phyloP scores from a whole-genome alignment of 2,888 invertebrate genomes.

The Sisyra terminalis region DNA sequence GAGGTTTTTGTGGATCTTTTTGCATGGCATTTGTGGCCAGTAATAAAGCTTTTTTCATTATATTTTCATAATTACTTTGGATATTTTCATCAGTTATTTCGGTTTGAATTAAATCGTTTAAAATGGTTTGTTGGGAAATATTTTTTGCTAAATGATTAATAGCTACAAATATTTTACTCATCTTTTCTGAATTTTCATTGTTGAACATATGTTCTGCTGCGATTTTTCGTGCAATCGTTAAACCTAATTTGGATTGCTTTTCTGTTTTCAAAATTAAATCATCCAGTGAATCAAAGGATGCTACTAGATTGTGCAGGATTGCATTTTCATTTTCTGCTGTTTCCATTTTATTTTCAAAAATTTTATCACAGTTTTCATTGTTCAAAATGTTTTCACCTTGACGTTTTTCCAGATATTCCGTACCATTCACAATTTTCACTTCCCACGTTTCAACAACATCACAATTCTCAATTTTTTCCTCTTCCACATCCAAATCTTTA shows the following conservation, averaged over 20 bases:
- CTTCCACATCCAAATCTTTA: neutral
- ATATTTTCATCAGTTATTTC: neutral
- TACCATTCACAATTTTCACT: slow-evolving; percentile 4
- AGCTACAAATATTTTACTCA: slow-evolving; percentile 4
- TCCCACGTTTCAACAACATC: slow-evolving; percentile 1
- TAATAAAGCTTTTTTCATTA: neutral
- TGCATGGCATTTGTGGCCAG: neutral
- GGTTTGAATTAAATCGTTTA: neutral
- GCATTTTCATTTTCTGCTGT: neutral
- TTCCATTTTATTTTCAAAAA: neutral
- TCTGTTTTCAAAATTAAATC: neutral
- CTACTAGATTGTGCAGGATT: neutral
- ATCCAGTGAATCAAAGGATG: no score
- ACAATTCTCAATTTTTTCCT: slow-evolving; percentile 1
- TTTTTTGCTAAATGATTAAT: slow-evolving; percentile 4
- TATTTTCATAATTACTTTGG: neutral
- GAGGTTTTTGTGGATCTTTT: no score
- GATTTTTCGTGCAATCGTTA: slow-evolving; percentile 14
- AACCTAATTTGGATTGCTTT: slow-evolving; percentile 14
- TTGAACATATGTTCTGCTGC: slow-evolving; percentile 9
- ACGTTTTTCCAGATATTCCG: slow-evolving; percentile 3
- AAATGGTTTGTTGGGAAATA: neutral
- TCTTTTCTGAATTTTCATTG: slow-evolving; percentile 11
- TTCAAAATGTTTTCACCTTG: neutral
- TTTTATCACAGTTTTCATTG: neutral